Percentiles rank a stretch among this genome's conserved stretches.
Conservation (phyloP, 2,113 vertebrate species). For the Cebidichthys violaceus region DNA sequence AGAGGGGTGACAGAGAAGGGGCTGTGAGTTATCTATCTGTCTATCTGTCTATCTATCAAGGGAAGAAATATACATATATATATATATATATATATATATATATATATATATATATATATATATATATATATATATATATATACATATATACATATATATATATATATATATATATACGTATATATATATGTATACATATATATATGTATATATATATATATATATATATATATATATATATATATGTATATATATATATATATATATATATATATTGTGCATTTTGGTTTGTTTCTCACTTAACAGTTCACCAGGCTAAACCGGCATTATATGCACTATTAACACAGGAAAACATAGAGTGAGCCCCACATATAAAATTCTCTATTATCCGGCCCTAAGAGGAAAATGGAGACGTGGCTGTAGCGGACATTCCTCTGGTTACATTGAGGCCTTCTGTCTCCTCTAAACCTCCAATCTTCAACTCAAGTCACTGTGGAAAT, state of each 20-base stretch:
- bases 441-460: slow-evolving; percentile 70
- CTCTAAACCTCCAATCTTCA: slow-evolving; percentile 55
- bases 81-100: too few species aligned
- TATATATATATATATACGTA: too few species aligned
- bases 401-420: slow-evolving; percentile 72
- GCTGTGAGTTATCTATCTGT: slow-evolving; percentile 20
- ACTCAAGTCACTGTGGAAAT: slow-evolving; percentile 51
- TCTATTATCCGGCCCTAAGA: slow-evolving; percentile 64
- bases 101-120: too few species aligned
- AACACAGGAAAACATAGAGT: slow-evolving; percentile 46
- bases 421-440: slow-evolving; percentile 79
- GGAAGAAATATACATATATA: slow-evolving; percentile 1
- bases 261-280: too few species aligned
- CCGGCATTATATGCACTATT: slow-evolving; percentile 44
- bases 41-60: slow-evolving; percentile 16
- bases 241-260: too few species aligned
- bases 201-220: too few species aligned
- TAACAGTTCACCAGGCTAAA: slow-evolving; percentile 19
- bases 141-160: too few species aligned
- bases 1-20: slow-evolving; percentile 12
- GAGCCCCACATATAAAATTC: slow-evolving; percentile 65
- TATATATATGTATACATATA: too few species aligned
- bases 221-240: too few species aligned
- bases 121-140: too few species aligned
- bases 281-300: slow-evolving; percentile 7